Percentiles rank a stretch among this genome's conserved stretches.
Evolutionary conservation across 1,140 invertebrate genomes (phyloP).

Genomic region (Acyrthosiphon pisum): DNA sequence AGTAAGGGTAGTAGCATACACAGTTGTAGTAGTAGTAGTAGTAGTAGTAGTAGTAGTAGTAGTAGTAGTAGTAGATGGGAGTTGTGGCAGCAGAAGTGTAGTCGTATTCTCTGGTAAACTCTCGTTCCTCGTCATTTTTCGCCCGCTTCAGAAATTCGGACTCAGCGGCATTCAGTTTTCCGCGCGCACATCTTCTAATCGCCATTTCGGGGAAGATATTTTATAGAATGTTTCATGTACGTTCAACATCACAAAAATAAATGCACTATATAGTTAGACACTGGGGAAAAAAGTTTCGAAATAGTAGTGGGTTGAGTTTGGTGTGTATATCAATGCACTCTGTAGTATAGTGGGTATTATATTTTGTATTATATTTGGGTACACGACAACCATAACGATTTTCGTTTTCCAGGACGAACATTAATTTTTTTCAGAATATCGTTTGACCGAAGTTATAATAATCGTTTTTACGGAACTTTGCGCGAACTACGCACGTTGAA

Average conservation of each 20-base stretch:
- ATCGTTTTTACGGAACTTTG: not conserved
- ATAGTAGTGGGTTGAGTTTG: not conserved
- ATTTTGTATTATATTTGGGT: not conserved
- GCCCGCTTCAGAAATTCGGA: not conserved
- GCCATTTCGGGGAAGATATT: not conserved
- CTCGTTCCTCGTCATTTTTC: slow-evolving; percentile 17
- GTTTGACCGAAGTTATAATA: not conserved
- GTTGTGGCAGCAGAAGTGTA: not conserved
- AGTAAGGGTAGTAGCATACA: no score
- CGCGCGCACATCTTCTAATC: not conserved
- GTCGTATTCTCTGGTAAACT: not conserved
- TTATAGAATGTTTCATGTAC: not conserved
- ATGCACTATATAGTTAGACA: not conserved
- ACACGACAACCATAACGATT: not conserved
- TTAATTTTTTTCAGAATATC: no score
- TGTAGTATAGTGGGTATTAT: not conserved
- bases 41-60: not conserved
- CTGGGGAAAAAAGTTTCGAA: not conserved
- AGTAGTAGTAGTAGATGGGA: not conserved
- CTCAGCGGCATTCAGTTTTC: not conserved
- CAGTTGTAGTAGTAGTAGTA: no score
- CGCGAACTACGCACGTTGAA: not conserved
- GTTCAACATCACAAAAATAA: not conserved
- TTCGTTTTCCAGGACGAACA: not conserved
- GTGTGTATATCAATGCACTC: not conserved